Evolutionary conservation across 2,113 vertebrate genomes (phyloP).

Genomic region (Hylia prasina): DNA sequence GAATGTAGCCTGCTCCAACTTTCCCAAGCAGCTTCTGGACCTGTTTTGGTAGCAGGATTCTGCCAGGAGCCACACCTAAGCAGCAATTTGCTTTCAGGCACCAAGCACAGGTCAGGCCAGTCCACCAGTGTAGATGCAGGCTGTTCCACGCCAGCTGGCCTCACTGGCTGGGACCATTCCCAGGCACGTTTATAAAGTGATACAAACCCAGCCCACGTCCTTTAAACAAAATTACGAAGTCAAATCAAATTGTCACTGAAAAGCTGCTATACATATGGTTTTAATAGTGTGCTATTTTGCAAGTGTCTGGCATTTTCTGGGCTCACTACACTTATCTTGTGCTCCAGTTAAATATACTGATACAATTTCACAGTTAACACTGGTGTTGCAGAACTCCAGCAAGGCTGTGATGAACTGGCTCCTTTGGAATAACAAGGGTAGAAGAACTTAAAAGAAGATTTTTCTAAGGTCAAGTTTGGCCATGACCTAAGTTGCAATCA

Average conservation of each 20-base stretch:
- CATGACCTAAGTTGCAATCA: not conserved
- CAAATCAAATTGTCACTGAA: not conserved
- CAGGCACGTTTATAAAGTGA: not conserved
- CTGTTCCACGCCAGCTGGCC: not conserved
- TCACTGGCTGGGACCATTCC: not conserved
- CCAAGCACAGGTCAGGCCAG: not conserved
- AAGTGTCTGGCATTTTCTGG: not conserved
- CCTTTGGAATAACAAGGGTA: not conserved
- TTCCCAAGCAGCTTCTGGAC: not conserved
- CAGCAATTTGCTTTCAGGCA: not conserved
- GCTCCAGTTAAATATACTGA: not conserved
- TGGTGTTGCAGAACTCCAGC: not conserved
- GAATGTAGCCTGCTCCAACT: not conserved
- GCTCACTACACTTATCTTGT: not conserved
- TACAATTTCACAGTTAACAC: not conserved
- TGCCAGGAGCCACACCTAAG: not conserved
- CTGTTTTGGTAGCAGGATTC: rapidly evolving
- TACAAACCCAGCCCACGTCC: not conserved
- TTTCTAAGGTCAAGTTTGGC: not conserved
- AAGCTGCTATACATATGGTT: not conserved
- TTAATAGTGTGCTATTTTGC: not conserved
- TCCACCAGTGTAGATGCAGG: not conserved
- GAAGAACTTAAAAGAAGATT: not conserved
- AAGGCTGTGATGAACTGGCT: not conserved
- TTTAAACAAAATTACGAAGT: not conserved